phyloP scores from a whole-genome alignment of 2,797 vertebrate species.

The Amphiprion clarkii region DNA sequence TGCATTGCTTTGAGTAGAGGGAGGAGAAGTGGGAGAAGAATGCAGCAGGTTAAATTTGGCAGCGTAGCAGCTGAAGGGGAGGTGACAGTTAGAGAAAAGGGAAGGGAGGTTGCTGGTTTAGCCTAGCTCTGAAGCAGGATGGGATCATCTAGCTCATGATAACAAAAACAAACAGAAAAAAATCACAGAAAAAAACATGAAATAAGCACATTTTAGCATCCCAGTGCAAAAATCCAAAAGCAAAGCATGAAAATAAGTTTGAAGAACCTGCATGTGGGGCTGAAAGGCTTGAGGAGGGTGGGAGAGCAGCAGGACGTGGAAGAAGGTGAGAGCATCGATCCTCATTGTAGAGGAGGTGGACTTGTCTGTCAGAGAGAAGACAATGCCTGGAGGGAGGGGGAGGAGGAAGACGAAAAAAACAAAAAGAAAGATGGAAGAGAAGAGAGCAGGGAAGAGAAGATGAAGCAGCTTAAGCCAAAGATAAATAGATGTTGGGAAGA shows the following conservation, averaged over 20 bases:
- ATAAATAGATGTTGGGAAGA: neutral
- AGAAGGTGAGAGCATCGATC: conserved; percentile 92
- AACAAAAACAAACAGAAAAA: no score
- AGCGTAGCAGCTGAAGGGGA: conserved; percentile 84
- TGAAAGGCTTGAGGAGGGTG: conserved; percentile 91
- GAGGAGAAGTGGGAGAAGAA: conserved; percentile 78
- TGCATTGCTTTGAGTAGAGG: conserved; percentile 83
- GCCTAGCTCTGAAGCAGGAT: conserved; percentile 95
- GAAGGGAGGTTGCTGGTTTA: conserved; percentile 23
- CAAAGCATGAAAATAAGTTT: neutral
- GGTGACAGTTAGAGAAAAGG: conserved; percentile 46
- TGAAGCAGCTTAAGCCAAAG: neutral
- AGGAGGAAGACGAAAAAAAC: conserved; percentile 79
- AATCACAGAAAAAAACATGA: no score
- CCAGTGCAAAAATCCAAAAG: neutral
- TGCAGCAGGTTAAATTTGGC: conserved; percentile 91
- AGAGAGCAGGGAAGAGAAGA: conserved; percentile 81
- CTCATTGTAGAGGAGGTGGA: conserved; percentile 94
- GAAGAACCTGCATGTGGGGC: conserved; percentile 86
- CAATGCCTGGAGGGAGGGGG: conserved; percentile 81
- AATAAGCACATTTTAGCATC: no score
- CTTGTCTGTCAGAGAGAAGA: conserved; percentile 92
- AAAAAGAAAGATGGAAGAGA: conserved; percentile 85
- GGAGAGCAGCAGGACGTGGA: conserved; percentile 90
- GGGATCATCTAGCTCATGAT: conserved; percentile 95